Evolutionary conservation across 2,888 invertebrate species (phyloP), one percentile per base, ranked within the genome.

Genomic region (Cryptus viduatorius): DNA sequence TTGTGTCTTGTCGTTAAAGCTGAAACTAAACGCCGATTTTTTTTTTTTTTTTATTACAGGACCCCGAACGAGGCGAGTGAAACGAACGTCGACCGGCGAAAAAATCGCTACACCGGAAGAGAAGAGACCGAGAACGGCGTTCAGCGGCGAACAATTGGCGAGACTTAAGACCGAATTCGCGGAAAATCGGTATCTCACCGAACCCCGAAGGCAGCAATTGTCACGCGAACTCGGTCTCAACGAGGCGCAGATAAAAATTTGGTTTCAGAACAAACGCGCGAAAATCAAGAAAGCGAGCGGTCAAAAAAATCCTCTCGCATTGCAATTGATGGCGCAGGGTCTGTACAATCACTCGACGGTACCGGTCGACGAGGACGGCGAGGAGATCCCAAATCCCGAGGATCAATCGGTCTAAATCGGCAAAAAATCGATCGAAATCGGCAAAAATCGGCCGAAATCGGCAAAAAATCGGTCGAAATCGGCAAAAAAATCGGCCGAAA

Each of bases 211-310:
- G 56, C 96, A 96, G 91, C 96, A 96, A 89, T 94, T 97, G 83
- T 97, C 97, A 64, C 94, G 94, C 94, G 94, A 97, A 95, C 95
- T 99, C 80, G 98, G 98, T 0, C 95, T 99, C 83, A 98, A 99
- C 90, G 99, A 99, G 94, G 98, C 98, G 0, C 99, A 99, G 94
- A 99, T 98, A 93, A 98, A 98, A 95, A 98, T 98, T 94, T 98
- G 98, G 98, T 98, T 98, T 95, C 98, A 99, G 95, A 98, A 99
- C 95, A 98, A 99, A 94, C 95, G 99, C 16, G 99, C 99, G 87
- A 97, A 97, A 94, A 96, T 97, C 91, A 97, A 98, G 94, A 97
- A 97, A 93, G 95, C 96, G 10, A 95, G 95, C 68, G 96, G 96
- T 0, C 95, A 95, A 61, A 95, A 96, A 89, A 96, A 96, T 91